Conservation (phyloP, 2,888 invertebrate genomes). For the Eremobia ochroleuca region DNA sequence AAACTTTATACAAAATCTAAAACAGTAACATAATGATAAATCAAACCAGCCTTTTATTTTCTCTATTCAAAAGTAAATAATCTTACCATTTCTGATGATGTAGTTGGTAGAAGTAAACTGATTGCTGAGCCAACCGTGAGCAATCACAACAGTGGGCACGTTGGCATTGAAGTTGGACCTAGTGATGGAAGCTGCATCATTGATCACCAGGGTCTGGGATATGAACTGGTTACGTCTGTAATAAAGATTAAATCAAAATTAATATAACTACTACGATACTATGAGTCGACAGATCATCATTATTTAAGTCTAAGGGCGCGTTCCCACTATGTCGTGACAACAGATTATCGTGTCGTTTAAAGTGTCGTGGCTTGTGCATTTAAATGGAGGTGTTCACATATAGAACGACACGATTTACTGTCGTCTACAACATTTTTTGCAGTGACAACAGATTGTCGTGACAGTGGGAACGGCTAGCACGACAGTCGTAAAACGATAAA, state of each 20-base stretch:
- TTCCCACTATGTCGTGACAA: too few relatives aligned
- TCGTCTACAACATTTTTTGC: too few relatives aligned
- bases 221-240: conserved; percentile 75
- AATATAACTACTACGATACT: background rate
- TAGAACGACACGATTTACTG: too few relatives aligned
- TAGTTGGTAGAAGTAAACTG: conserved; percentile 75
- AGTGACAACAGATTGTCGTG: too few relatives aligned
- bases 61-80: background rate
- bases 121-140: conserved; percentile 77
- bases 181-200: conserved; percentile 74
- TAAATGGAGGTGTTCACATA: too few relatives aligned
- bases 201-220: conserved; percentile 73
- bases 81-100: conserved; percentile 75
- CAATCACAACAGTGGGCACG: conserved; percentile 70
- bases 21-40: background rate
- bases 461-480: too few relatives aligned
- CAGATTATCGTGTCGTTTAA: too few relatives aligned
- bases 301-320: background rate
- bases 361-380: too few relatives aligned
- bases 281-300: background rate
- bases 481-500: too few relatives aligned
- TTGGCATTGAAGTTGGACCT: conserved; percentile 76
- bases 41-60: background rate
- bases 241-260: conserved; percentile 26
- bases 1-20: background rate